Conservation (phyloP, 2,797 vertebrate species). For the Melopsittacus undulatus region DNA sequence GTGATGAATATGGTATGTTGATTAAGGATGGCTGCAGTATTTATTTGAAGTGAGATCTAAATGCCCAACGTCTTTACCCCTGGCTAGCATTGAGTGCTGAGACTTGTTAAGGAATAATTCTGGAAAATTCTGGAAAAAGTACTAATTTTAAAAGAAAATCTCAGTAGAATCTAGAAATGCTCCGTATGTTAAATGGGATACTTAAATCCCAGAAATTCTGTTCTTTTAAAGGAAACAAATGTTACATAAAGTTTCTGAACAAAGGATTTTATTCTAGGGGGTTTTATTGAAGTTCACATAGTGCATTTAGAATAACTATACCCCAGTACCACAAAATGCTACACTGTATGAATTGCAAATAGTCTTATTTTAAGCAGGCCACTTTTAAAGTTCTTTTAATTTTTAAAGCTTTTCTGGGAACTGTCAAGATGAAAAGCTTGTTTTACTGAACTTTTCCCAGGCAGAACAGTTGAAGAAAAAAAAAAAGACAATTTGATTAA, state of each 20-base stretch:
- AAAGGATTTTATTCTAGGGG: background rate
- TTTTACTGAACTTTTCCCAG: background rate
- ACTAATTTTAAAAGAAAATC: background rate
- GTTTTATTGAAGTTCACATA: background rate
- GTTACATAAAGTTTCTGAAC: constrained; percentile 39
- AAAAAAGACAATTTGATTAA: background rate
- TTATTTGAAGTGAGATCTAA: background rate
- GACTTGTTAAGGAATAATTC: constrained; percentile 37
- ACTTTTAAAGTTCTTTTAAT: background rate
- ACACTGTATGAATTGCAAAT: background rate
- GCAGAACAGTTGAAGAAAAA: background rate
- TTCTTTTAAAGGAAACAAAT: constrained; percentile 28
- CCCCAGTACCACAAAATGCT: background rate
- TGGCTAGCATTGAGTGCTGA: background rate
- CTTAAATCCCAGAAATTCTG: background rate
- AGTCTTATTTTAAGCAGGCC: accelerated
- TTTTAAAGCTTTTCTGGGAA: background rate
- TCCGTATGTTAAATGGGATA: background rate
- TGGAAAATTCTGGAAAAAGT: constrained; percentile 58
- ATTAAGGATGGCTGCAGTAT: background rate
- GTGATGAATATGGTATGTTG: background rate
- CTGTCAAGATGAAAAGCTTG: background rate
- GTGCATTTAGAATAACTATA: background rate
- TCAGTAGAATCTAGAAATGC: background rate
- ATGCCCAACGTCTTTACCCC: background rate